phyloP scores from a whole-genome alignment of 1,140 invertebrate species.

The Saccostrea glomerata region DNA sequence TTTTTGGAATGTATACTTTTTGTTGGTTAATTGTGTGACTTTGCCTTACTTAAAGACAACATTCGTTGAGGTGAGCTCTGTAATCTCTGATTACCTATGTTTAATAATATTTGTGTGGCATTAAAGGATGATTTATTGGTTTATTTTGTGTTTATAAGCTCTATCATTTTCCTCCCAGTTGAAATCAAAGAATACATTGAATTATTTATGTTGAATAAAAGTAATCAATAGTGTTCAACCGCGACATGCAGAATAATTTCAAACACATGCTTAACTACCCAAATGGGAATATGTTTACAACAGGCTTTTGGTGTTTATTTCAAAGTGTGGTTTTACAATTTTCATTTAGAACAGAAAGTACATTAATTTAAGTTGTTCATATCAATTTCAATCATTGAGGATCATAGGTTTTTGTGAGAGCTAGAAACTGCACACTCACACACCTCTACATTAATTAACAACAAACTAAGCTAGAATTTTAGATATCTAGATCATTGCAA shows the following conservation, averaged over 20 bases:
- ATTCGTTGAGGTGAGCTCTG: too few relatives aligned
- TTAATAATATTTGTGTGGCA: neutral
- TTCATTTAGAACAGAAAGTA: neutral
- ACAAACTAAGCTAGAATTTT: neutral
- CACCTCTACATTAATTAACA: neutral
- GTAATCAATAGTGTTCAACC: neutral
- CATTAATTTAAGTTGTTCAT: too few relatives aligned
- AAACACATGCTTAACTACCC: neutral
- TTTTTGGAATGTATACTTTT: too few relatives aligned
- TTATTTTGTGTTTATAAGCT: neutral
- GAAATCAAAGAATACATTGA: slow-evolving; percentile 19
- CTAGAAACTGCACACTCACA: too few relatives aligned
- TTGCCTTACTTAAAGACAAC: too few relatives aligned
- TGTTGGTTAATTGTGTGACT: too few relatives aligned
- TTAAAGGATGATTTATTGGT: neutral
- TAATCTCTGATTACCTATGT: too few relatives aligned
- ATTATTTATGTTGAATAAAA: slow-evolving; percentile 13
- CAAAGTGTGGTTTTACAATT: neutral
- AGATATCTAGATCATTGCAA: neutral
- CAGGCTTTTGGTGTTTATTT: neutral
- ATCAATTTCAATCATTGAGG: too few relatives aligned
- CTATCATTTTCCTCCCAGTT: neutral
- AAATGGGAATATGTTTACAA: neutral
- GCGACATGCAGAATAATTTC: neutral
- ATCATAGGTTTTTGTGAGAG: too few relatives aligned